These are phyloP conservation scores for Hydroisotoma schaefferi DNA, from an alignment of 2,888 invertebrate species.

Conservation along the genomic window DNA sequence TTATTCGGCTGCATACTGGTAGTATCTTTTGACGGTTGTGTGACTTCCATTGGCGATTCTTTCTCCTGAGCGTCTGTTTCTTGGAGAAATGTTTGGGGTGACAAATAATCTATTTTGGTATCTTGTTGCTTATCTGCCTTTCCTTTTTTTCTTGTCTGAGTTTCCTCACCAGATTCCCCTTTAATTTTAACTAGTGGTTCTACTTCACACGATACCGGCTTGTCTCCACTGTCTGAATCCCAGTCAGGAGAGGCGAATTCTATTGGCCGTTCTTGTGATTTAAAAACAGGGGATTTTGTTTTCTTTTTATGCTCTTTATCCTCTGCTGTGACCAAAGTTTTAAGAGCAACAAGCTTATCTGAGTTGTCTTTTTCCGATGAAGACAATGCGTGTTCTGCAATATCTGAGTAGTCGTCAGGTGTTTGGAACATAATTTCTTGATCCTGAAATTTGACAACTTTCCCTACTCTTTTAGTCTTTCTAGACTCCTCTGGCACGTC, in stretches of 20 bases:
- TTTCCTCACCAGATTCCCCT: slow-evolving; percentile 11
- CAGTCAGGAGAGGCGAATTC: not conserved
- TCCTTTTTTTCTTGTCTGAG: not conserved
- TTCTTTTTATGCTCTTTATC: too few species aligned
- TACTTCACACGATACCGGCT: not conserved
- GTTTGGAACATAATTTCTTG: not conserved
- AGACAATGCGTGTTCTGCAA: not conserved
- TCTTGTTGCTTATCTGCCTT: slow-evolving; percentile 6
- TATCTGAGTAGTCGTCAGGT: not conserved
- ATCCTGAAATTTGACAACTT: slow-evolving; percentile 36
- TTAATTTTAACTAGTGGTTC: slow-evolving; percentile 2
- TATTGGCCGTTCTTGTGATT: not conserved
- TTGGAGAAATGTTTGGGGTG: slow-evolving; percentile 2
- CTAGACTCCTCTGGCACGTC: too few species aligned
- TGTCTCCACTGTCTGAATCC: not conserved
- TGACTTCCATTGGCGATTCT: not conserved
- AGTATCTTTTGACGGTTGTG: not conserved
- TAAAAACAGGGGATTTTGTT: not conserved
- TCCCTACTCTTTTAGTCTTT: not conserved
- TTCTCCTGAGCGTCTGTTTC: not conserved
- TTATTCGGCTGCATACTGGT: slow-evolving; percentile 29
- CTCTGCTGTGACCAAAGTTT: not conserved
- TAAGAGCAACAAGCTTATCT: not conserved
- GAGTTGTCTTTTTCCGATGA: not conserved
- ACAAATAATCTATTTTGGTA: not conserved